A percentile compares a stretch with the other conserved stretches of the same genome.
phyloP scores from a whole-genome alignment of 1,140 invertebrate species.

The Telenomus remus region DNA sequence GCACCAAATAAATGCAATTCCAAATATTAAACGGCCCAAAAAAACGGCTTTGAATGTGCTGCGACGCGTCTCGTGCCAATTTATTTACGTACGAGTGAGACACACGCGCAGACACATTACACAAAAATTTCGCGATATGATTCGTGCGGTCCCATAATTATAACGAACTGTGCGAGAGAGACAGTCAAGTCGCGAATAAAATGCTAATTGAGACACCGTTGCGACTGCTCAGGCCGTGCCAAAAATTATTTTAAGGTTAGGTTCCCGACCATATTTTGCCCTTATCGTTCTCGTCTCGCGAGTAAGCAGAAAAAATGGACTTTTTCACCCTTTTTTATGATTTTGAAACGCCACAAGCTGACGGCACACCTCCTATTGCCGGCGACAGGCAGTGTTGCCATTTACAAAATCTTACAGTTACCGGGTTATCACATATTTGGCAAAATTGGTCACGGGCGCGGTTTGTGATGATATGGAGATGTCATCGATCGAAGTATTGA shows the following conservation, averaged over 20 bases:
- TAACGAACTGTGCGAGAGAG: too few species aligned
- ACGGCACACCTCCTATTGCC: constrained; percentile 7
- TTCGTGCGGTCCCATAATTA: too few species aligned
- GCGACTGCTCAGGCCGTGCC: constrained; percentile 7
- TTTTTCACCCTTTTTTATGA: background rate
- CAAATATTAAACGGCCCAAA: background rate
- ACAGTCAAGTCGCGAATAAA: too few species aligned
- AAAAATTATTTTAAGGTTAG: background rate
- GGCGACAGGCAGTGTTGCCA: background rate
- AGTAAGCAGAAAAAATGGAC: background rate
- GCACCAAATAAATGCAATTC: background rate
- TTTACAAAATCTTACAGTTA: background rate
- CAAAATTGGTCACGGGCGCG: background rate
- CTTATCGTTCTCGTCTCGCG: background rate
- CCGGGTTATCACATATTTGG: too few species aligned
- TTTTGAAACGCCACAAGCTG: constrained; percentile 4
- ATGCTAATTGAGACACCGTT: background rate
- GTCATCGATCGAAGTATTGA: constrained; percentile 1
- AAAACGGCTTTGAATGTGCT: too few species aligned
- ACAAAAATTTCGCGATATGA: too few species aligned
- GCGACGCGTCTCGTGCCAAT: too few species aligned
- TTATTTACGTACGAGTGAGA: too few species aligned
- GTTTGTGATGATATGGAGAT: background rate
- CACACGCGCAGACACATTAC: too few species aligned
- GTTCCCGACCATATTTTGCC: background rate